Base-by-base conservation (phyloP, 2,113 vertebrate genomes). In the Archocentrus centrarchus region DNA sequence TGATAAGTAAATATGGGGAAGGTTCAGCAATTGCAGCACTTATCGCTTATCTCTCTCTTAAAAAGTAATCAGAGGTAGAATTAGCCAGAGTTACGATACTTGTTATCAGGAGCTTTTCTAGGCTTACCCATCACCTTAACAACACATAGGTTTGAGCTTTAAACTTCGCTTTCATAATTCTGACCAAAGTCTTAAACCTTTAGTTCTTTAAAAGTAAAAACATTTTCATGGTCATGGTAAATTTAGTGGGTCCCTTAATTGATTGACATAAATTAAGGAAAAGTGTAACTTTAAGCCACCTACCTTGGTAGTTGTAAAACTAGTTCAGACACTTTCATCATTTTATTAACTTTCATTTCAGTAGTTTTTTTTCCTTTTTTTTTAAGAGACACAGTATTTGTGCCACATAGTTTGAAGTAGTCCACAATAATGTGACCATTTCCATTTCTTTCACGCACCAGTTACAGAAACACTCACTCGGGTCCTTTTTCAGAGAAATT, bases 1-100 rank as follows among this genome's bases (percentile, higher is more conserved):
- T 9, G 62, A 82, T 75, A 76, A 80, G 82, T 6, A 20, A 17
- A 27, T 78, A 44, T 37, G 75, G 82, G 20, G 81, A 82, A 18
- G 44, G 87, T 83, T 79, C 59, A 85, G 14, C 55, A 35, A 35
- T 35, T 32, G 20, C 37, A 17, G 5, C 0, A 0, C n/a, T 47
- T 58, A 18, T 41, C 64, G 17, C 35, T 57, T 32, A 75, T 86
- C 61, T 75, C 37, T 59, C 22, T 17, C 20, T 76, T 61, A 7
- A 63, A 84, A 78, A 35, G 35, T 59, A 7, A 70, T 35, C 60
- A 77, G 14, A 78, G 20, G 58, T 4, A 8, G 15, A 57, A 55
- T n/a, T 6, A 78, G 4, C 4, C 15, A 35, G 15, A 79, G 41
- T 0, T 14, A 58, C 7, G 50, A 63, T 55, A 13, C 11, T 63